Evolutionary conservation across 2,113 vertebrate species (phyloP).

Genomic region (Pavo muticus): DNA sequence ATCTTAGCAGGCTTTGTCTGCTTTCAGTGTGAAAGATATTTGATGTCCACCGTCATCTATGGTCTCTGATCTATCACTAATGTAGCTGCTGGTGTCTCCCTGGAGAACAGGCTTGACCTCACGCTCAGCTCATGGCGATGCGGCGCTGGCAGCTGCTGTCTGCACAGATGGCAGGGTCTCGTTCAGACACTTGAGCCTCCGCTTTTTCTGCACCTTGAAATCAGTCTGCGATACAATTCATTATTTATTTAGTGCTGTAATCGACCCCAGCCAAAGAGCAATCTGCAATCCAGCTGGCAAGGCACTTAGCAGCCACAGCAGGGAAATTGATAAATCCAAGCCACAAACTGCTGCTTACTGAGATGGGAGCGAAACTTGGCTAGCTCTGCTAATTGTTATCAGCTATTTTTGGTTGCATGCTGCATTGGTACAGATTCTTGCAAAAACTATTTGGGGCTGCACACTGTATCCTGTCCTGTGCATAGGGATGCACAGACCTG

Average conservation of each 20-base stretch:
- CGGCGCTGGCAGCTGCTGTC: neutral
- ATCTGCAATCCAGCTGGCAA: neutral
- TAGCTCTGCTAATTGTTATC: neutral
- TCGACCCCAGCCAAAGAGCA: neutral
- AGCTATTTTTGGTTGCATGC: neutral
- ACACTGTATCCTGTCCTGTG: accelerated
- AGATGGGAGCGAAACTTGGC: neutral
- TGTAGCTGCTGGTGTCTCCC: neutral
- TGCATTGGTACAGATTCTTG: neutral
- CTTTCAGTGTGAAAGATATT: neutral
- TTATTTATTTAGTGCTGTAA: neutral
- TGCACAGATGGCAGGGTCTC: neutral
- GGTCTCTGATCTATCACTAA: neutral
- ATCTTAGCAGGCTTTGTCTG: neutral
- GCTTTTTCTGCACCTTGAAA: neutral
- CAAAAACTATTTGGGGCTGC: neutral
- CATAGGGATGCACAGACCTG: accelerated
- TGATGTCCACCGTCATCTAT: accelerated
- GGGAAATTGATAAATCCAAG: neutral
- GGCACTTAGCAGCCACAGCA: neutral
- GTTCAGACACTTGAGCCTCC: neutral
- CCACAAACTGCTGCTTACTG: neutral
- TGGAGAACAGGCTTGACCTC: neutral
- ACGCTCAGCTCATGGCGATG: neutral
- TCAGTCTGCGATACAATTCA: neutral